Base-by-base conservation (phyloP, 2,113 vertebrate species). In the Ciconia boyciana region DNA sequence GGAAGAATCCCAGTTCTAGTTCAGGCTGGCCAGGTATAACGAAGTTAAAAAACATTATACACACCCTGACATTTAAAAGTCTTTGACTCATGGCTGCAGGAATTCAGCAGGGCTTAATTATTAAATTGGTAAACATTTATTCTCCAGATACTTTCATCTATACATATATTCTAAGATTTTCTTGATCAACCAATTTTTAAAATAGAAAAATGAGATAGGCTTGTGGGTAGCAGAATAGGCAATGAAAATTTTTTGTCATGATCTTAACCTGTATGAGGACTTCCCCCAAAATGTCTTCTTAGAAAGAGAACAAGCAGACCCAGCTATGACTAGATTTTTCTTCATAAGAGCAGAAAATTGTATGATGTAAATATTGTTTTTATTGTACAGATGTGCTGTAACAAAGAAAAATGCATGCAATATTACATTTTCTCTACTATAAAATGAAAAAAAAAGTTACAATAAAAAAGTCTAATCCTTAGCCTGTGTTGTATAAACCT, bases 361-460 rank as follows among this genome's bases (percentile, higher is more conserved):
- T 77, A 92, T 92, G 62, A 94, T 70, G 52, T 91, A 95, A 96
- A 97, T 97, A 95, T 93, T 89, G 18, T 7, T 90, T 97, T 97
- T 96, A 97, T 97, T 94, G 86, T 94, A 48, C 92, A 97, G 92
- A 97, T 97, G 82, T 93, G 24, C 52, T 82, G 28, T 83, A 96
- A 82, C 52, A 95, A 97, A 95, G 93, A 89, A 96, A 97, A 96
- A 95, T 82, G 91, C 76, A 72, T 89, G 46, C 51, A 64, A 77
- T 95, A 97, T 96, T 96, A 78, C 78, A 74, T 97, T 97, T 96
- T 94, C 46, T 91, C 64, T 97, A 87, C 72, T 92, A 78, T 86
- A 95, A 96, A 95, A 96, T 55, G 51, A 86, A 92, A 95, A 28
- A 95, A 98, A 94, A 95, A 87, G 28, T 94, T 96, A 86, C 74